A percentile compares a stretch with the other conserved stretches of the same genome.
These are phyloP conservation scores for Elymnias hypermnestra DNA, from an alignment of 1,140 invertebrate genomes.

Conservation along the genomic window DNA sequence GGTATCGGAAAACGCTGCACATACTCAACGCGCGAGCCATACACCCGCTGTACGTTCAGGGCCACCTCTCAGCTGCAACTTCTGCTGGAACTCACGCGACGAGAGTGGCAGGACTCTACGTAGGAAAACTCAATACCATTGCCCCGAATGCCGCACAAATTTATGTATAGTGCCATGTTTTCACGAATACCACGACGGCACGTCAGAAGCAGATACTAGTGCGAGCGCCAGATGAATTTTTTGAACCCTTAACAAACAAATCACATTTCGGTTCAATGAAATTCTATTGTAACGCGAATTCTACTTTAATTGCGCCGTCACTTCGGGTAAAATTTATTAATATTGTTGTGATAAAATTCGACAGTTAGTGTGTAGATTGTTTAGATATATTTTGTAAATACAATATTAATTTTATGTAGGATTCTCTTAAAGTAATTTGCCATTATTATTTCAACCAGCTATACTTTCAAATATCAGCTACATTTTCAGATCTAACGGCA, in stretches of 20 bases:
- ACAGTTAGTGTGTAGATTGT: too few relatives aligned
- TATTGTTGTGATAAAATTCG: too few relatives aligned
- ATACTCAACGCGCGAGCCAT: conserved; percentile 72
- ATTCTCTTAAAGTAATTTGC: too few relatives aligned
- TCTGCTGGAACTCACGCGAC: conserved; percentile 92
- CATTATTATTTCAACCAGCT: too few relatives aligned
- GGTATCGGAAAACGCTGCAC: conserved; percentile 24
- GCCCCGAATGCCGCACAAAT: conserved; percentile 90
- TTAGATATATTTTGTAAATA: too few relatives aligned
- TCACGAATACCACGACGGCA: conserved; percentile 85
- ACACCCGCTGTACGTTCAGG: conserved; percentile 87
- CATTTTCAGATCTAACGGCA: too few relatives aligned
- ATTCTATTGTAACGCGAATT: not conserved
- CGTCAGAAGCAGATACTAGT: conserved; percentile 28
- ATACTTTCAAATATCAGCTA: too few relatives aligned
- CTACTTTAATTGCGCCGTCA: not conserved
- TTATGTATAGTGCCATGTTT: conserved; percentile 91
- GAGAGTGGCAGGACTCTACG: conserved; percentile 85
- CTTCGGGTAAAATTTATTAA: too few relatives aligned
- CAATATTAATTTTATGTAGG: too few relatives aligned
- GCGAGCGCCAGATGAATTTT: conserved; percentile 45
- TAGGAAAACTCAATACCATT: conserved; percentile 91
- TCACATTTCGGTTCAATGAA: not conserved
- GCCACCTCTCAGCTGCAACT: conserved; percentile 89
- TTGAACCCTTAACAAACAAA: not conserved